These are phyloP conservation scores for Cheilinus undulatus DNA, from an alignment of 2,113 vertebrate species.

Conservation along the genomic window DNA sequence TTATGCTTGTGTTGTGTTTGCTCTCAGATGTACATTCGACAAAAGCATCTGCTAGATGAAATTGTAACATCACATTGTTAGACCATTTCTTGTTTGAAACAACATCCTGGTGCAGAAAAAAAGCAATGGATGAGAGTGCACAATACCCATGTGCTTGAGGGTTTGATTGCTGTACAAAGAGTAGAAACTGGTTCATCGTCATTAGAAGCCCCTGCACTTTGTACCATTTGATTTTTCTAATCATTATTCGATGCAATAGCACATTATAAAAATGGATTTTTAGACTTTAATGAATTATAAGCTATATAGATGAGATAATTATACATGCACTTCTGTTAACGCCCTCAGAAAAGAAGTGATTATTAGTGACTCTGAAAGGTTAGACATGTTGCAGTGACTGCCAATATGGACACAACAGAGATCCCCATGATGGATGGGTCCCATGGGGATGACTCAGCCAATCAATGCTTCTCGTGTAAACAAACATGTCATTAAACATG, in stretches of 20 bases:
- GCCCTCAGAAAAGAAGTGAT: conserved; percentile 49
- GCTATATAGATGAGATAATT: conserved; percentile 34
- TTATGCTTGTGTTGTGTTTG: no score
- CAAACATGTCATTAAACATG: conserved; percentile 62
- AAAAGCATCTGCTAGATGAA: no score
- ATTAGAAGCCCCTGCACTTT: neutral
- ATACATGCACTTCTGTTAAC: conserved; percentile 28
- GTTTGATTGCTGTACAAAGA: no score
- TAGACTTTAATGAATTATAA: no score
- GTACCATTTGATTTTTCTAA: neutral
- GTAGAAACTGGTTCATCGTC: neutral
- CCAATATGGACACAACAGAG: conserved; percentile 65
- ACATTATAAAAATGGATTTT: no score
- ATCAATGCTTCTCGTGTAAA: conserved; percentile 68
- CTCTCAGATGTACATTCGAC: no score
- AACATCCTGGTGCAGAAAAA: no score
- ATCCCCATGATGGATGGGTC: conserved; percentile 64
- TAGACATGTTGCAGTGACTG: conserved; percentile 59
- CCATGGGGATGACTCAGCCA: conserved; percentile 55
- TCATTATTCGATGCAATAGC: neutral
- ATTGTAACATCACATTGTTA: no score
- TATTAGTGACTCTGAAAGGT: conserved; percentile 66
- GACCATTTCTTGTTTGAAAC: no score
- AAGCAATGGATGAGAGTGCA: no score
- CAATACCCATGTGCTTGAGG: no score